phyloP scores from a whole-genome alignment of 2,888 invertebrate species.

The Melieria omissa region DNA sequence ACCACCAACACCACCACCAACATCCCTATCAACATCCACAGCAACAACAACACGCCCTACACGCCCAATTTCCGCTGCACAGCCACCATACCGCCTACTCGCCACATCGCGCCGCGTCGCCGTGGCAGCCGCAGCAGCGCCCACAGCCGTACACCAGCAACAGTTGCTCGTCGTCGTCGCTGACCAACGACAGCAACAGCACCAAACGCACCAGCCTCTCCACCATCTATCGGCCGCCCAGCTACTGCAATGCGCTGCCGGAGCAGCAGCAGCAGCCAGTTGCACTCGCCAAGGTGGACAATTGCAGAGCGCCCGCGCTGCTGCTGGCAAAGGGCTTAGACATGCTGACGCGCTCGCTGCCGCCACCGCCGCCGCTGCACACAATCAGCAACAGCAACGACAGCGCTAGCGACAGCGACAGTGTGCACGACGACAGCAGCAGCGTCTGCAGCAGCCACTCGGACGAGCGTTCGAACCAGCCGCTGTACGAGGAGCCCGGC shows the following conservation, averaged over 20 bases:
- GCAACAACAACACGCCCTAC: conserved; percentile 42
- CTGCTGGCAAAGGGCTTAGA: conserved; percentile 32
- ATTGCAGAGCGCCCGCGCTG: conserved; percentile 26
- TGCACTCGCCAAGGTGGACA: conserved; percentile 19
- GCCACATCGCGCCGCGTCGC: conserved; percentile 38
- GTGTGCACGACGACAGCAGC: conserved; percentile 43
- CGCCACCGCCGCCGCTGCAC: conserved; percentile 35
- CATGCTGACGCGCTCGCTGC: conserved; percentile 43
- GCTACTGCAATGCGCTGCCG: conserved; percentile 28
- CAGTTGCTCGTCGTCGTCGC: conserved; percentile 48
- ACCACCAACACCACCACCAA: conserved; percentile 42
- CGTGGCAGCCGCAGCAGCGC: conserved; percentile 29
- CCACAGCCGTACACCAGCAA: conserved; percentile 44
- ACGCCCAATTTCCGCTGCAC: conserved; percentile 45
- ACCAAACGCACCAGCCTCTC: conserved; percentile 49
- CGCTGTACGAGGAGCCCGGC: neutral
- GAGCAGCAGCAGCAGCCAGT: conserved; percentile 3
- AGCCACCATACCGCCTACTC: conserved; percentile 46
- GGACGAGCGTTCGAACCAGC: conserved; percentile 37
- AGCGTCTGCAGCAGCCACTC: conserved; percentile 44
- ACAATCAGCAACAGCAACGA: conserved; percentile 36
- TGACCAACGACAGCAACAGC: conserved; percentile 49
- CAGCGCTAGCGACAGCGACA: conserved; percentile 41
- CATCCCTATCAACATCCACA: conserved; percentile 46
- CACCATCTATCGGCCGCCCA: conserved; percentile 46